Percentiles rank a stretch among this genome's conserved stretches.
These are phyloP conservation scores for Danio tinwini DNA, from an alignment of 2,797 vertebrate species.

Conservation along the genomic window DNA sequence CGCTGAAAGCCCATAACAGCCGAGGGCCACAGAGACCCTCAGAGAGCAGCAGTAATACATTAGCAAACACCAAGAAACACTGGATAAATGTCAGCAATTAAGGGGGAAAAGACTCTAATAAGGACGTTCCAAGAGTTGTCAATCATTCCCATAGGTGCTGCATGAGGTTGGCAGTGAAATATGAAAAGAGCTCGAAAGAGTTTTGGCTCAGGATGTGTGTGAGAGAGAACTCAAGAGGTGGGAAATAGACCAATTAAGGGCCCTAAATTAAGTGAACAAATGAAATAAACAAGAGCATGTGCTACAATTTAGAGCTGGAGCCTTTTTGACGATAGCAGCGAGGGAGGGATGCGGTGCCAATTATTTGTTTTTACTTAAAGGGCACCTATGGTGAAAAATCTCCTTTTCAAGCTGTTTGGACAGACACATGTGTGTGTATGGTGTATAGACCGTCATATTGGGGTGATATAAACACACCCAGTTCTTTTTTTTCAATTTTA, in stretches of 20 bases:
- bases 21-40: slow-evolving; percentile 88
- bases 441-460: too few species aligned
- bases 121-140: slow-evolving; percentile 94
- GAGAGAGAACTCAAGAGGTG: slow-evolving; percentile 22
- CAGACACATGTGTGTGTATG: too few species aligned
- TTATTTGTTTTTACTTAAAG: not conserved
- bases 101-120: slow-evolving; percentile 91
- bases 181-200: slow-evolving; percentile 58
- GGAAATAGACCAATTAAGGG: slow-evolving; percentile 29
- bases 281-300: slow-evolving; percentile 15
- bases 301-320: not conserved
- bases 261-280: slow-evolving; percentile 27
- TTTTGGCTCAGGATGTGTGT: slow-evolving; percentile 42
- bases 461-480: too few species aligned
- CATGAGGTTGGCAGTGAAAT: slow-evolving; percentile 68
- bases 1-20: slow-evolving; percentile 96
- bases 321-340: not conserved
- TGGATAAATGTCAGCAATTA: slow-evolving; percentile 99
- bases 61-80: slow-evolving; percentile 99
- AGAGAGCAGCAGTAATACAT: slow-evolving; percentile 99
- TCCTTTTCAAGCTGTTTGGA: too few species aligned
- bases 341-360: not conserved
- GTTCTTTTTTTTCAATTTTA: too few species aligned
- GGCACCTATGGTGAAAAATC: too few species aligned
- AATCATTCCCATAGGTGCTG: slow-evolving; percentile 87